phyloP scores from a whole-genome alignment of 2,113 vertebrate genomes.

The Saguinus imperator region DNA sequence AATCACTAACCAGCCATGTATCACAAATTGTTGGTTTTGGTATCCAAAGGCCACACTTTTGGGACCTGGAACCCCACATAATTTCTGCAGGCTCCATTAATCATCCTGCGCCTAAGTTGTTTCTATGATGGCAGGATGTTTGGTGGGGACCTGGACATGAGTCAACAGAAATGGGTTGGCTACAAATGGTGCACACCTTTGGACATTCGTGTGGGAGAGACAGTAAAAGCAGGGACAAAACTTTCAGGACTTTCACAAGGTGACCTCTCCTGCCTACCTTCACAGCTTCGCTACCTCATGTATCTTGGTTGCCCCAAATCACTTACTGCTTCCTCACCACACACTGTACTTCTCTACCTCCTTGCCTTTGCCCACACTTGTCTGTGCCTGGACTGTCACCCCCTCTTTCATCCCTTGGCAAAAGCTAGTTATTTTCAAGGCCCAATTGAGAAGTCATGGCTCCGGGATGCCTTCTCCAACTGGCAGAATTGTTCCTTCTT shows the following conservation, averaged over 20 bases:
- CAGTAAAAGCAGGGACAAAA: too few species aligned
- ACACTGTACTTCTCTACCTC: neutral
- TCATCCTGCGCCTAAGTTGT: neutral
- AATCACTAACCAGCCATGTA: neutral
- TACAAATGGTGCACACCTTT: neutral
- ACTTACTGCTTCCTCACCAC: neutral
- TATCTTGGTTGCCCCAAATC: neutral
- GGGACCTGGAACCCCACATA: neutral
- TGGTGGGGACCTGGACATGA: neutral
- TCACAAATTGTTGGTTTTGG: neutral
- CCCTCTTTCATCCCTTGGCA: neutral
- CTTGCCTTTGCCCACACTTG: neutral
- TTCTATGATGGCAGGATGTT: neutral
- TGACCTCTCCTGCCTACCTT: neutral
- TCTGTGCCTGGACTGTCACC: neutral
- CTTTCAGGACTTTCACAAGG: neutral
- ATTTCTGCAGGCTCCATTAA: neutral
- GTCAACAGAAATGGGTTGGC: neutral
- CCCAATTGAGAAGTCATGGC: neutral
- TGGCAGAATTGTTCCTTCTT: neutral
- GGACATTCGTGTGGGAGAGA: neutral
- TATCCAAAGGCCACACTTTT: neutral
- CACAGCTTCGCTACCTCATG: neutral
- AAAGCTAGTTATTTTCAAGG: neutral
- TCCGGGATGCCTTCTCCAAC: neutral